Base-by-base conservation (phyloP, 2,797 vertebrate genomes). In the Galaxias olidus region DNA sequence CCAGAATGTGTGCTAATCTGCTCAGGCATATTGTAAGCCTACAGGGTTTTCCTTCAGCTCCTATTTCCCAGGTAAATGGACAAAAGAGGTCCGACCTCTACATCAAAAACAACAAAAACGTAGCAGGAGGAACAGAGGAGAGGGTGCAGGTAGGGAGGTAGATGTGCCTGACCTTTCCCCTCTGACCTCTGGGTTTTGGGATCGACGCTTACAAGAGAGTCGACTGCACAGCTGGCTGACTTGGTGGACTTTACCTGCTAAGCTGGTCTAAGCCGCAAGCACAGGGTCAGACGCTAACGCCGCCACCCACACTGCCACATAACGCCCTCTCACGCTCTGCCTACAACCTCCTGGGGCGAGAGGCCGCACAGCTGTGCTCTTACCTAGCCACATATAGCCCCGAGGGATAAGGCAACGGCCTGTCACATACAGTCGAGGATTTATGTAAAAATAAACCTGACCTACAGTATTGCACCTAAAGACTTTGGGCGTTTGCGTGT, bases 171-270 rank as follows among this genome's bases (percentile, higher is more conserved):
- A 84, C 79, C 73, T 76, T 77, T 84, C 41, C 59, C 79, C 64
- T 75, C 53, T 56, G 59, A 17, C 59, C 51, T 55, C 59, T 64
- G 51, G 55, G 69, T 76, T 51, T 60, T 45, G 60, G 18, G 59
- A 78, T 57, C 59, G 51, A 75, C 69, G 82, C 77, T 86, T 87
- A 86, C 45, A 65, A n/a, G n/a, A n/a, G 65, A 67, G 57, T 41
- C 56, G 10, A n/a, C 59, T 8, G 30, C 30, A 11, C 44, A 59
- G 72, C 69, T 65, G 78, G 66, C 65, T 63, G 74, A 76, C 85
- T 79, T 78, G 70, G 78, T 88, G 77, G 85, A 84, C 87, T 90
- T 90, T 85, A 84, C 72, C 85, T 84, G 71, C 86, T 88, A 82
- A 91, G 75, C 84, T 47, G 60, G 55, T 14, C 71, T 90, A 87